Percentiles rank a stretch among this genome's conserved stretches.
Conservation (phyloP, 2,113 vertebrate genomes). For the Galeopterus variegatus region DNA sequence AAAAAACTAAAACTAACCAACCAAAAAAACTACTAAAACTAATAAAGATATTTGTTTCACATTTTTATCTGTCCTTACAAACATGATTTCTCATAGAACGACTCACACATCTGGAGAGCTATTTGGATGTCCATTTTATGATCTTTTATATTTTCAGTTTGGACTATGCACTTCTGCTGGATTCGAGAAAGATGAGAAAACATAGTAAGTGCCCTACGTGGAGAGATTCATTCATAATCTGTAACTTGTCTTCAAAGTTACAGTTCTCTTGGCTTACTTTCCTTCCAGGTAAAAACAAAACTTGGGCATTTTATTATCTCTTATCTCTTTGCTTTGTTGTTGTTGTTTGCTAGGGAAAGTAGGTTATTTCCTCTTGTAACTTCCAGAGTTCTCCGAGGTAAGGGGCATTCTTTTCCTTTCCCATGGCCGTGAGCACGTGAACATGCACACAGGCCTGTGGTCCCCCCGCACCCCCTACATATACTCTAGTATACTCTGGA, state of each 20-base stretch:
- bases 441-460: not conserved
- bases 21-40: too few species aligned
- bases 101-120: not conserved
- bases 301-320: not conserved
- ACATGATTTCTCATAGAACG: not conserved
- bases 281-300: not conserved
- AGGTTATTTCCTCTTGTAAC: not conserved
- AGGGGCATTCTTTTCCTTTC: not conserved
- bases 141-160: not conserved
- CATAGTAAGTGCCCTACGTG: not conserved
- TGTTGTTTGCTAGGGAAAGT: not conserved
- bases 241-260: not conserved
- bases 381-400: not conserved
- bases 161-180: not conserved
- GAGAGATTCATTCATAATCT: not conserved
- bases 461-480: fast-evolving
- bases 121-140: not conserved
- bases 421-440: fast-evolving
- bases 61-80: not conserved
- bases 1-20: too few species aligned
- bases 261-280: not conserved
- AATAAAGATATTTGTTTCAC: not conserved
- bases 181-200: constrained; percentile 2
- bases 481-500: not conserved
- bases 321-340: not conserved